Evolutionary conservation across 1,140 invertebrate genomes (phyloP).

Genomic region (Atta colombica): DNA sequence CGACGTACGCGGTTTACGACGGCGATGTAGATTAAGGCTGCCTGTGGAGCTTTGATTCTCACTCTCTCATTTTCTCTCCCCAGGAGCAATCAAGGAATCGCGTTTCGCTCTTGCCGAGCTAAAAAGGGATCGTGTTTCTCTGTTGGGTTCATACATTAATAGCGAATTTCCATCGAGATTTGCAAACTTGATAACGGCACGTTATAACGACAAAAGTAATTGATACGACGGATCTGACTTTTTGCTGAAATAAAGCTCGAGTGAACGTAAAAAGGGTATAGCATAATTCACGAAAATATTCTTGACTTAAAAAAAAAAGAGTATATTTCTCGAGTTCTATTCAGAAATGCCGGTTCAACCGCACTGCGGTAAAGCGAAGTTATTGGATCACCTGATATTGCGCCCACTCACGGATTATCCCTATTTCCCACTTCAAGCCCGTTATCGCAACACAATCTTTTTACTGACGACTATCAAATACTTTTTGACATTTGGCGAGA

Average conservation of each 20-base stretch:
- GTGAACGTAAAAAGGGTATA: not conserved
- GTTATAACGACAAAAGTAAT: not conserved
- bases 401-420: slow-evolving; percentile 16
- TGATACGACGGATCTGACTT: slow-evolving; percentile 1
- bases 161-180: slow-evolving; percentile 10
- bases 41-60: slow-evolving; percentile 31
- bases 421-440: slow-evolving; percentile 12
- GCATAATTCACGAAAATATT: not conserved
- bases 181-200: not conserved
- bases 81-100: slow-evolving; percentile 36
- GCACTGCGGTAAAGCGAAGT: slow-evolving; percentile 63
- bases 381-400: slow-evolving; percentile 57
- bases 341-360: slow-evolving; percentile 28
- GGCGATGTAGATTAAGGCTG: slow-evolving; percentile 33
- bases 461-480: slow-evolving; percentile 34
- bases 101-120: slow-evolving; percentile 16
- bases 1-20: slow-evolving; percentile 24
- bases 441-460: slow-evolving; percentile 26
- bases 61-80: not conserved
- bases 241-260: not conserved
- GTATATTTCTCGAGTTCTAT: not conserved
- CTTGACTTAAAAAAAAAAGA: slow-evolving; percentile 17
- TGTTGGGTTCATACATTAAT: not conserved
- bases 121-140: slow-evolving; percentile 36
- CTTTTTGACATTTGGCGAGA: slow-evolving; percentile 27